phyloP scores from a whole-genome alignment of 2,797 vertebrate genomes.

The Schizopygopsis pylzovi region DNA sequence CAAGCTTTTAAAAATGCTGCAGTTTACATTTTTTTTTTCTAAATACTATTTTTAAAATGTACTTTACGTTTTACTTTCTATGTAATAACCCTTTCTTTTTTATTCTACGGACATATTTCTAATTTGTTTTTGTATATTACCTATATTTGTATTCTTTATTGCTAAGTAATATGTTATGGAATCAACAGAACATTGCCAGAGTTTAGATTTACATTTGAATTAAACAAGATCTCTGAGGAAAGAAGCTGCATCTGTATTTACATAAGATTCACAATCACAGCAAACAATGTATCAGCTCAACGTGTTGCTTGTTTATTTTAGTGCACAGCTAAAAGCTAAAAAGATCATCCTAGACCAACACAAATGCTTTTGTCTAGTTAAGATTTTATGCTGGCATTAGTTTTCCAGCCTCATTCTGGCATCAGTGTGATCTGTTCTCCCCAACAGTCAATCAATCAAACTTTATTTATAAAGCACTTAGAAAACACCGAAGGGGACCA shows the following conservation, averaged over 20 bases:
- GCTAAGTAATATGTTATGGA: neutral
- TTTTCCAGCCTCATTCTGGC: neutral
- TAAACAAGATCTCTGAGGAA: constrained; percentile 1
- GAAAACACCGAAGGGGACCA: no score
- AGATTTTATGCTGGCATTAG: neutral
- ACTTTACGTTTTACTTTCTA: neutral
- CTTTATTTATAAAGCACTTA: no score
- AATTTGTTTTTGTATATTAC: neutral
- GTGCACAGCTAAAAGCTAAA: neutral
- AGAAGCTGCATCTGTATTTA: constrained; percentile 12
- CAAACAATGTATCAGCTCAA: neutral
- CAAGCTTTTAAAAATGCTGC: neutral
- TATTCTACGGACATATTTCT: neutral
- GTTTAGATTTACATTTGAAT: neutral
- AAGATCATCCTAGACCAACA: no score
- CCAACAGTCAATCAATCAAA: no score
- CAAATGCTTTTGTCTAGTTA: neutral
- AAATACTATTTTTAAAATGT: neutral
- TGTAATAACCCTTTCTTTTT: neutral
- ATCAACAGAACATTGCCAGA: neutral
- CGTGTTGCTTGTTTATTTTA: neutral
- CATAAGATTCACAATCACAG: constrained; percentile 9
- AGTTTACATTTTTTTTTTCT: neutral
- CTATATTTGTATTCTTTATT: neutral
- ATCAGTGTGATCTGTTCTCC: neutral